phyloP scores from a whole-genome alignment of 2,797 vertebrate species.

The Alca torda region DNA sequence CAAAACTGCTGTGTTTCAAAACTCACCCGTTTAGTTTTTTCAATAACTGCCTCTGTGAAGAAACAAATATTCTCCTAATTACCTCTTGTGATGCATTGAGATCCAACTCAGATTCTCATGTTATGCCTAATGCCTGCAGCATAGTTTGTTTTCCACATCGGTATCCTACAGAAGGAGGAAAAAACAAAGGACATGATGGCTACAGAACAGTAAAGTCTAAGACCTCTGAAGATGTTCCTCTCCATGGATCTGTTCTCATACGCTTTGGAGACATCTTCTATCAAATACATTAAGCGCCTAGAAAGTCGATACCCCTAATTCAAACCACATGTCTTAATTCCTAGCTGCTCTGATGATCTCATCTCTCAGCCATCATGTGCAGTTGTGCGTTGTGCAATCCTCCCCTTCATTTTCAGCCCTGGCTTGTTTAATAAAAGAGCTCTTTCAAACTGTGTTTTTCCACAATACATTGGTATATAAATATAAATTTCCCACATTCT shows the following conservation, averaged over 20 bases:
- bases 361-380: not conserved
- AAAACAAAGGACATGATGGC: not conserved
- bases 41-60: not conserved
- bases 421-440: not conserved
- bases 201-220: not conserved
- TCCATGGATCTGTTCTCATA: not conserved
- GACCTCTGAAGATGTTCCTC: not conserved
- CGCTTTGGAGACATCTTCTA: not conserved
- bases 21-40: not conserved
- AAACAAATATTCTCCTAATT: not conserved
- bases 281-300: not conserved
- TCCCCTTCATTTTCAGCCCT: not conserved
- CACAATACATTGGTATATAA: not conserved
- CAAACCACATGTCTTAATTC: conserved; percentile 9
- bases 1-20: not conserved
- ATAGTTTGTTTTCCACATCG: not conserved
- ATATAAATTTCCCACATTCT: not conserved
- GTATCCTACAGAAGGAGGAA: not conserved
- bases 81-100: not conserved
- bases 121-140: not conserved
- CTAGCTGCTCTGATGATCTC: not conserved
- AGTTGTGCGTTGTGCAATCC: not conserved
- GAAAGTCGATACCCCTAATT: not conserved
- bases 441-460: not conserved
- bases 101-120: not conserved